phyloP scores from a whole-genome alignment of 35 echinoderm and acorn worm genomes.

The Stichopus chloronotus region DNA sequence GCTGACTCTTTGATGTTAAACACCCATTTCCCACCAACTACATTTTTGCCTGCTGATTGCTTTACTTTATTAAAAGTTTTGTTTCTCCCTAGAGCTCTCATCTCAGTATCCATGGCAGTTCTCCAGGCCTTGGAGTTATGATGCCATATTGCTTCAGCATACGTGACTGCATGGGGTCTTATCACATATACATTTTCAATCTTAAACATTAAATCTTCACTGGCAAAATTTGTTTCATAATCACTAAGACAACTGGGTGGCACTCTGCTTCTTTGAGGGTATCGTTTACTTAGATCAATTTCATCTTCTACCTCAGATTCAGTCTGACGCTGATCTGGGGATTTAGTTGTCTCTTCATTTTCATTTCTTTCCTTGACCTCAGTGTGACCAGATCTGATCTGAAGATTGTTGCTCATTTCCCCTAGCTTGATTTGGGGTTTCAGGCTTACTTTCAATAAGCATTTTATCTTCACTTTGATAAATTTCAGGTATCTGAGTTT shows the following conservation, averaged over 20 bases:
- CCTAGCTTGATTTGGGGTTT: not conserved
- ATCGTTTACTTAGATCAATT: not conserved
- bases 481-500: not conserved
- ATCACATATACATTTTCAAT: not conserved
- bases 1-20: too few species aligned
- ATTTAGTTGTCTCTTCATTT: constrained; percentile 16
- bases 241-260: not conserved
- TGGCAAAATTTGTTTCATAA: not conserved
- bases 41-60: constrained; percentile 21
- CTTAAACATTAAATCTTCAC: constrained; percentile 9
- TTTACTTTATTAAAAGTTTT: constrained; percentile 19
- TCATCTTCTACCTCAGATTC: not conserved
- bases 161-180: constrained; percentile 28
- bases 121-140: constrained; percentile 43
- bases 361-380: constrained; percentile 1
- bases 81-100: constrained; percentile 55
- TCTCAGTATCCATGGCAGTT: constrained; percentile 52
- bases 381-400: not conserved
- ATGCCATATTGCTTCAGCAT: constrained; percentile 47
- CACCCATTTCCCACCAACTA: too few species aligned
- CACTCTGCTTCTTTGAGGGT: not conserved
- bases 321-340: not conserved
- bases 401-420: not conserved
- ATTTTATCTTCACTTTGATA: constrained; percentile 22
- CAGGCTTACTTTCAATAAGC: not conserved